Evolutionary conservation across 2,888 invertebrate genomes (phyloP).

Genomic region (Dicroscelio sp.): DNA sequence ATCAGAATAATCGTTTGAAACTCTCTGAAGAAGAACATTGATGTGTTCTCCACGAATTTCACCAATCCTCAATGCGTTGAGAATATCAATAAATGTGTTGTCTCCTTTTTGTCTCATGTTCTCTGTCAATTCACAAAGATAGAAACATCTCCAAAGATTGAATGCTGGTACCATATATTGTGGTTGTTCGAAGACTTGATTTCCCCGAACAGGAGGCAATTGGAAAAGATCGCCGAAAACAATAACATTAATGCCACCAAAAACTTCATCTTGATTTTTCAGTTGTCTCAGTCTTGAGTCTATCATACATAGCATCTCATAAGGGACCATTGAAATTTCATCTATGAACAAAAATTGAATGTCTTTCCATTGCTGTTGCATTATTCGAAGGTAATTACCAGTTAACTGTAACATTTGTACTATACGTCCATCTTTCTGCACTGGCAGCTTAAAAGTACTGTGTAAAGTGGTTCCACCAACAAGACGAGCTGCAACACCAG

Average conservation of each 20-base stretch:
- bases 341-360: constrained; percentile 82
- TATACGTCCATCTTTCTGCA: constrained; percentile 78
- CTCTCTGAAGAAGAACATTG: constrained; percentile 24
- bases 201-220: constrained; percentile 87
- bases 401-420: constrained; percentile 66
- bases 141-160: constrained; percentile 79
- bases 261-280: constrained; percentile 76
- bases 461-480: constrained; percentile 76
- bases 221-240: constrained; percentile 84
- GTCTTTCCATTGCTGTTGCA: constrained; percentile 80
- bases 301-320: constrained; percentile 78
- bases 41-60: constrained; percentile 33
- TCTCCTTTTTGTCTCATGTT: constrained; percentile 89
- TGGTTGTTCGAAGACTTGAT: constrained; percentile 84
- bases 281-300: constrained; percentile 49
- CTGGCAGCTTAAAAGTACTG: constrained; percentile 63
- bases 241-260: constrained; percentile 81
- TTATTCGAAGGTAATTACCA: constrained; percentile 63
- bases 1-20: constrained; percentile 17
- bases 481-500: constrained; percentile 87
- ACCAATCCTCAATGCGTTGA: constrained; percentile 33
- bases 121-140: constrained; percentile 87
- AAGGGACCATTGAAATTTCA: constrained; percentile 86
- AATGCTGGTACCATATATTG: constrained; percentile 81
- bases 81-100: constrained; percentile 42